phyloP scores from a whole-genome alignment of 2,888 invertebrate species.

The Ethmia dodecea region DNA sequence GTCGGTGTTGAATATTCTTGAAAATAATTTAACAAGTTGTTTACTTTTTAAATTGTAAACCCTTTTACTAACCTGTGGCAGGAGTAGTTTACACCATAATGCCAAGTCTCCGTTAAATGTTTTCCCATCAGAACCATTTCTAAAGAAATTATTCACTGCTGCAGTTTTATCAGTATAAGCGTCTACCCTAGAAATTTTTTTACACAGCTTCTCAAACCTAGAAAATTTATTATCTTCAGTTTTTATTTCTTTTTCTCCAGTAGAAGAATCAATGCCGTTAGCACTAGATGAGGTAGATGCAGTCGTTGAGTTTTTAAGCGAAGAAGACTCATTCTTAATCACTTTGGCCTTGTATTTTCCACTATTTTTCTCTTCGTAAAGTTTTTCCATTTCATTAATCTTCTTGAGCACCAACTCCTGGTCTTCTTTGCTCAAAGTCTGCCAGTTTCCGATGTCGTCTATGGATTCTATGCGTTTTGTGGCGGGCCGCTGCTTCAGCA shows the following conservation, averaged over 20 bases:
- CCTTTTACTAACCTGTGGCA: slow-evolving; percentile 89
- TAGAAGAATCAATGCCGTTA: slow-evolving; percentile 16
- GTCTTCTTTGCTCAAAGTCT: slow-evolving; percentile 80
- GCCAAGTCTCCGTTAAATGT: slow-evolving; percentile 87
- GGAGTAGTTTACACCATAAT: slow-evolving; percentile 88
- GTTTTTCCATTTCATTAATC: slow-evolving; percentile 79
- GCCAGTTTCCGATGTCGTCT: slow-evolving; percentile 89
- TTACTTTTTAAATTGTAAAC: slow-evolving; percentile 96
- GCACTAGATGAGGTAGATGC: slow-evolving; percentile 9
- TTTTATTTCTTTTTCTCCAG: slow-evolving; percentile 19
- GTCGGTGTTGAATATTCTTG: slow-evolving; percentile 85
- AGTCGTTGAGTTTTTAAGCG: slow-evolving; percentile 1
- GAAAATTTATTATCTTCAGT: slow-evolving; percentile 84
- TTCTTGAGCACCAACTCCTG: slow-evolving; percentile 80
- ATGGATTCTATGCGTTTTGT: slow-evolving; percentile 89
- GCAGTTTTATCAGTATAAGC: slow-evolving; percentile 91
- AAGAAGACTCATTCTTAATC: slow-evolving; percentile 45
- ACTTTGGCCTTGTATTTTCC: slow-evolving; percentile 63
- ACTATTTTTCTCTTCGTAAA: slow-evolving; percentile 69
- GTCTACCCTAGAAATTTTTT: slow-evolving; percentile 84
- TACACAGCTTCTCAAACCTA: slow-evolving; percentile 87
- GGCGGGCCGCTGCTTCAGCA: slow-evolving; percentile 86
- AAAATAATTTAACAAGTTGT: slow-evolving; percentile 92
- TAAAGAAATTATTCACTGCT: slow-evolving; percentile 82
- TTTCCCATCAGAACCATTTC: slow-evolving; percentile 76